Evolutionary conservation across 2,797 vertebrate species (phyloP), one percentile per base, ranked within the genome.

Genomic region (Mionectes olivaceus): DNA sequence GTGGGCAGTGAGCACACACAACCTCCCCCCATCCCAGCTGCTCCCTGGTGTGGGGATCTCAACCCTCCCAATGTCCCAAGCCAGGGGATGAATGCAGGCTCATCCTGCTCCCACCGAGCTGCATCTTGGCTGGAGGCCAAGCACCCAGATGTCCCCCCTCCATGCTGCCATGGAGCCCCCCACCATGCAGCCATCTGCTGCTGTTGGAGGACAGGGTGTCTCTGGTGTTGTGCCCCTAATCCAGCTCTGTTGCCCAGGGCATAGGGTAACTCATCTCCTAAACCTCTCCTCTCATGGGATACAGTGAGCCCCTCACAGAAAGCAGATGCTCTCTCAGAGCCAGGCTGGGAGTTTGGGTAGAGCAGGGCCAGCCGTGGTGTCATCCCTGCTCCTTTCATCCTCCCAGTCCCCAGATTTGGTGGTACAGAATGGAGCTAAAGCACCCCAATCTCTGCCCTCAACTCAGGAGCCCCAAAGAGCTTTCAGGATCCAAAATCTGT

Each of bases 81-180:
- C 14, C 68, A 23, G 52, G 12, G 52, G 55, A 19, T 52, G 50
- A 87, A n/a, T 3, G 0, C 71, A 57, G 56, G 33, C 32, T 90
- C 49, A 28, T 80, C 64, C 64, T 6, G 1, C 32, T 93, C 60
- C 39, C 47, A 32, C 59, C 0, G 0, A 77, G 79, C 73, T 75
- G 57, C 53, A 92, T 39, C 59, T 84, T 92, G 95, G 94, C 90
- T 53, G 57, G 6, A 92, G 65, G 50, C 27, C 93, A 89, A 24
- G 32, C 90, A 90, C 88, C 77, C 96, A 86, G 92, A 90, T 94
- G 86, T 93, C 77, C 67, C 67, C 65, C 61, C 65, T 76, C 67
- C 13, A n/a, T 0, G 0, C 83, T 39, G 28, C 73, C 76, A 4
- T 1, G 2, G 71, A 86, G 71, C 17, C 30, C 87, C 84, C 65